Evolutionary conservation across 1,140 invertebrate genomes (phyloP), one percentile per base, ranked within the genome.

Genomic region (Trichoplusia ni): DNA sequence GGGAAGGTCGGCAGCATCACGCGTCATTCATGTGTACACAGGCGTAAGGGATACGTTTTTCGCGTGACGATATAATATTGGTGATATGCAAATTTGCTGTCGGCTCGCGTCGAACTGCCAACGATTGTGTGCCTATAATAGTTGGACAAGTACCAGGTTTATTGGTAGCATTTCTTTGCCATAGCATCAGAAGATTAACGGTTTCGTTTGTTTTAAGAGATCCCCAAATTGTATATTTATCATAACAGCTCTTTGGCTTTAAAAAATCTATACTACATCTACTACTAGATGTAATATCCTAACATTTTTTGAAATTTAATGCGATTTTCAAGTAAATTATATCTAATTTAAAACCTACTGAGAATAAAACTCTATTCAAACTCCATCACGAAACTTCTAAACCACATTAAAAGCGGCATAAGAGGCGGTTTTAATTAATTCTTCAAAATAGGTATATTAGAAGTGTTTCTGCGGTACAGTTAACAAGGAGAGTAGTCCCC

Each of bases 1-100:
- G 86, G 81, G 82, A 83, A 87, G 87, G 84, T 86, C 84, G 84
- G 85, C 86, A 87, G 85, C 87, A 89, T 89, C 85, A 85, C 87
- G 84, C 87, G 87, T 90, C 87, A 89, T 89, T 90, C 87, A 84
- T 89, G 87, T 90, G 87, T 87, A 89, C 81, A 86, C 82, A 89
- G 84, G 80, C 87, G 87, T 89, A 89, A 87, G 87, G 87, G 84
- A 90, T 89, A 90, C 86, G 87, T 89, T 90, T 90, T 90, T 90
- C 87, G 84, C 80, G 83, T 88, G 87, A 89, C 84, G 86, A 86
- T 90, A 90, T 90, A 86, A 90, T 90, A 90, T 90, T 71, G 87
- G 87, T 87, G 87, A 89, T 89, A 90, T 90, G 87, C 87, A 88
- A 88, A 90, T 89, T 87, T 75, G 73, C 73, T 79, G 77, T 79